Percentiles rank a stretch among this genome's conserved stretches.
Evolutionary conservation across 2,113 vertebrate species (phyloP).

Genomic region (Tetrax tetrax): DNA sequence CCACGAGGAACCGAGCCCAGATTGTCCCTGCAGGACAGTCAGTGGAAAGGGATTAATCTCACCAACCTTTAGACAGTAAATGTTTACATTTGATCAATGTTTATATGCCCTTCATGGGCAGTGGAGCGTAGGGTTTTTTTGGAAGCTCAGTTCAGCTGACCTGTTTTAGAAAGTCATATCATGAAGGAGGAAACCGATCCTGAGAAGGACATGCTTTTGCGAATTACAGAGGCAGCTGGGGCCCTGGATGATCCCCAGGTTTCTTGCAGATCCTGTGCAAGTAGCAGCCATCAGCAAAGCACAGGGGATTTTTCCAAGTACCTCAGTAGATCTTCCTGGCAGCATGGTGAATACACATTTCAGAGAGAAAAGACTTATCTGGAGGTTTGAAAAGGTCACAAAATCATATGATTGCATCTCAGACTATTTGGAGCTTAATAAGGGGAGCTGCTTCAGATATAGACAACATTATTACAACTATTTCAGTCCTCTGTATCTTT

Average conservation of each 20-base stretch:
- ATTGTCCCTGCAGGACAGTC: neutral
- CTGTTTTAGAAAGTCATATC: neutral
- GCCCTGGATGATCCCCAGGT: neutral
- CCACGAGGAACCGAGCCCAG: neutral
- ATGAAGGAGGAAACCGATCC: neutral
- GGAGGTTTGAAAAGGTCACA: neutral
- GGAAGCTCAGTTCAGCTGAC: neutral
- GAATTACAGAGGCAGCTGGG: neutral
- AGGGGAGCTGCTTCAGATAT: neutral
- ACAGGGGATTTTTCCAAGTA: neutral
- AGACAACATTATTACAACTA: neutral
- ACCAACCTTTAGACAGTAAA: neutral
- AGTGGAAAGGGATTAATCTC: neutral
- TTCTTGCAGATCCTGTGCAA: neutral
- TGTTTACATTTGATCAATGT: neutral
- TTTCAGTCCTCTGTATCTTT: neutral
- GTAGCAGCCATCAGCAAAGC: neutral
- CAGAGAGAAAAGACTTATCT: neutral
- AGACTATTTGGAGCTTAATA: neutral
- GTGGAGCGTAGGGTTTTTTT: neutral
- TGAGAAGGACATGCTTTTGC: neutral
- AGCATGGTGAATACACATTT: neutral
- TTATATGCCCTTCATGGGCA: accelerated
- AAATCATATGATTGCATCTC: neutral
- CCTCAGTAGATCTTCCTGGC: neutral